Percentiles rank a stretch among this genome's conserved stretches.
Evolutionary conservation across 2,888 invertebrate species (phyloP).

Genomic region (Rhingia campestris): DNA sequence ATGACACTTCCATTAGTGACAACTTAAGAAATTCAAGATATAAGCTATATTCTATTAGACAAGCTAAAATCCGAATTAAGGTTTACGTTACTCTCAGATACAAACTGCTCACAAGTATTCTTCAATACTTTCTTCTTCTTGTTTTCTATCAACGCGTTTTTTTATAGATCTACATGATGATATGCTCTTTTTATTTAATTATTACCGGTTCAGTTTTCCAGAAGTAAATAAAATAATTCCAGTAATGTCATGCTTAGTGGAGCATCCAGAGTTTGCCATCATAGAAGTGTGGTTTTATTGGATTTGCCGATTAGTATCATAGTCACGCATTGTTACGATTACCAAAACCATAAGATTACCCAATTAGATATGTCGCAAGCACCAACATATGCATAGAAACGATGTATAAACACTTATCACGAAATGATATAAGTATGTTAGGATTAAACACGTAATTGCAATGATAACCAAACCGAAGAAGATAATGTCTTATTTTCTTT

Average conservation of each 20-base stretch:
- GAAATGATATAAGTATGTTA: not conserved
- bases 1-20: not conserved
- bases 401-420: conserved; percentile 38
- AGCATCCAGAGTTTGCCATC: conserved; percentile 38
- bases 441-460: too few relatives aligned
- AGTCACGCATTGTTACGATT: conserved; percentile 61
- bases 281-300: conserved; percentile 42
- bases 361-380: conserved; percentile 23
- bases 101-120: not conserved
- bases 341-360: conserved; percentile 28
- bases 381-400: not conserved
- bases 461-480: too few relatives aligned
- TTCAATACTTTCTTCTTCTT: not conserved
- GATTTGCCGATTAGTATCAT: conserved; percentile 53
- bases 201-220: conserved; percentile 31
- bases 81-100: not conserved
- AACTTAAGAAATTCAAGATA: not conserved
- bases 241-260: conserved; percentile 63
- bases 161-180: not conserved
- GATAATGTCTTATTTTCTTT: too few relatives aligned
- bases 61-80: not conserved
- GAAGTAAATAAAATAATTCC: conserved; percentile 41
- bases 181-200: conserved; percentile 46
- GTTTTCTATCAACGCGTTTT: not conserved
- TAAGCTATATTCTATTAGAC: not conserved